Evolutionary conservation across 2,888 invertebrate species (phyloP).

Genomic region (Dicyrtomina minuta): DNA sequence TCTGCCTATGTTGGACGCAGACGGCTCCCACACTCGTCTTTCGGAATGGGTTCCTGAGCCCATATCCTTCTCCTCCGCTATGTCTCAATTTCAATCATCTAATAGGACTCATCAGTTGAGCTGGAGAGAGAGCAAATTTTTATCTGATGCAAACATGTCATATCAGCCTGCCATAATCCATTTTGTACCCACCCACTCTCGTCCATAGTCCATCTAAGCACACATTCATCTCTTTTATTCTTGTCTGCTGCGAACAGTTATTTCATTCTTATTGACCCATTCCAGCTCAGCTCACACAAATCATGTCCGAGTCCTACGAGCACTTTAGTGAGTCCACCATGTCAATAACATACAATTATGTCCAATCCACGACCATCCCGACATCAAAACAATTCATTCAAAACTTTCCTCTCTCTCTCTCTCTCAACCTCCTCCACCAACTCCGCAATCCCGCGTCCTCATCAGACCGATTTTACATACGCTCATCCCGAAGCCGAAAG

Average conservation of each 20-base stretch:
- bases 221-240: constrained; percentile 36
- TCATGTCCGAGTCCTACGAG: constrained; percentile 17
- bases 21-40: no score
- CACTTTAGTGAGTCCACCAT: no score
- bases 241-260: constrained; percentile 35
- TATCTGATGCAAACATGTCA: no score
- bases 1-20: no score
- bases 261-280: constrained; percentile 34
- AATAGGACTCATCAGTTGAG: constrained; percentile 30
- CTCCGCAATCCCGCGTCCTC: not conserved
- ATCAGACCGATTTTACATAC: not conserved
- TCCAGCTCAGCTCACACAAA: constrained; percentile 21
- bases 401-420: not conserved
- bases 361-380: no score
- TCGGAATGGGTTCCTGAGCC: no score
- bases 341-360: no score
- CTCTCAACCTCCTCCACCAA: not conserved
- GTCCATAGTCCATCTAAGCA: constrained; percentile 28
- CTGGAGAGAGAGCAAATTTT: not conserved
- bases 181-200: constrained; percentile 17
- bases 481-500: no score
- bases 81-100: constrained; percentile 17
- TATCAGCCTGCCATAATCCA: no score
- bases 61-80: constrained; percentile 26
- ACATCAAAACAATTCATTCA: not conserved